phyloP scores from a whole-genome alignment of 2,888 invertebrate species.

The Formica aserva region DNA sequence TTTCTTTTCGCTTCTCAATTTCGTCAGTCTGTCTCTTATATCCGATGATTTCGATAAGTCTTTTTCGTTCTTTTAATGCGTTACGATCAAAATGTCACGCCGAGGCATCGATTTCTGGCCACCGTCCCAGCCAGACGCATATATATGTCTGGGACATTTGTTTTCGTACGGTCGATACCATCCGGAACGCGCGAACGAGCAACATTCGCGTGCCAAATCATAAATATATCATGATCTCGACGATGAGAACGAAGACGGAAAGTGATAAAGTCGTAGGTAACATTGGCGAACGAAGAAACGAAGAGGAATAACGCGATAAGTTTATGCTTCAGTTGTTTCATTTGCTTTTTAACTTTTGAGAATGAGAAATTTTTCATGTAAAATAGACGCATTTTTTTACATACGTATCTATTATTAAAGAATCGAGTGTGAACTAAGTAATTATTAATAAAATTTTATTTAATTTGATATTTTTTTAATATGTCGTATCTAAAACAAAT shows the following conservation, averaged over 20 bases:
- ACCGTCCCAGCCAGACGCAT: background rate
- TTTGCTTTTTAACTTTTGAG: background rate
- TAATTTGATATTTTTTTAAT: slow-evolving; percentile 17
- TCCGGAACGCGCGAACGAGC: slow-evolving; percentile 18
- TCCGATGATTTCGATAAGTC: slow-evolving; percentile 52
- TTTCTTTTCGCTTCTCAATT: slow-evolving; percentile 57
- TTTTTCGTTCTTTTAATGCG: slow-evolving; percentile 41
- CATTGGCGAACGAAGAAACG: background rate
- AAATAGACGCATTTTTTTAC: background rate
- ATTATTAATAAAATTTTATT: background rate
- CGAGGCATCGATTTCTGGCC: slow-evolving; percentile 9
- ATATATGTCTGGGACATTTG: slow-evolving; percentile 38
- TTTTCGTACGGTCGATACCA: slow-evolving; percentile 39
- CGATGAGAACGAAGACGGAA: slow-evolving; percentile 19
- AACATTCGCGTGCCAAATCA: slow-evolving; percentile 39
- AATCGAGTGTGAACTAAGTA: background rate
- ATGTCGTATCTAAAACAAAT: background rate
- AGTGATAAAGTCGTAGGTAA: slow-evolving; percentile 16
- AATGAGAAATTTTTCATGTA: background rate
- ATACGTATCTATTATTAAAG: background rate
- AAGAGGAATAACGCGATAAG: background rate
- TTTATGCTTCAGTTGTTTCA: background rate
- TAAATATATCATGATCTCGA: slow-evolving; percentile 43
- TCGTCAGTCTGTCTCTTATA: slow-evolving; percentile 54
- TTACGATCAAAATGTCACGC: slow-evolving; percentile 51